Conservation (phyloP, 1,140 invertebrate species). For the Wiebesia pumilae region DNA sequence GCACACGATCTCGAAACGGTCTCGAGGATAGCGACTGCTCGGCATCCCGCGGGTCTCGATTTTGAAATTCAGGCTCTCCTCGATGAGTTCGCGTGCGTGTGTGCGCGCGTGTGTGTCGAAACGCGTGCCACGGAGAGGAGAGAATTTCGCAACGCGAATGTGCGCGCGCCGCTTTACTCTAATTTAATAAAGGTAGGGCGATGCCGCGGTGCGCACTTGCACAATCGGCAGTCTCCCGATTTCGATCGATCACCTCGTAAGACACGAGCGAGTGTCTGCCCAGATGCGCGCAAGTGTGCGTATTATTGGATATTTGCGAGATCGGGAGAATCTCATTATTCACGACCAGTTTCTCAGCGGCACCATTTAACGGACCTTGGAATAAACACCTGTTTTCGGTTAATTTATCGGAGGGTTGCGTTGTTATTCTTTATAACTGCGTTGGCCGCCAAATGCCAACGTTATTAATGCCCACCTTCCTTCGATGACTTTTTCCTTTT, state of each 20-base stretch:
- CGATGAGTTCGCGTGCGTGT: slow-evolving; percentile 14
- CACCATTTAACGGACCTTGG: neutral
- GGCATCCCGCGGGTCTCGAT: slow-evolving; percentile 28
- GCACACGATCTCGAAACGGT: neutral
- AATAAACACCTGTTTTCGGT: slow-evolving; percentile 16
- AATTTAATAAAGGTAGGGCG: slow-evolving; percentile 50
- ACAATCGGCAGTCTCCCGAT: slow-evolving; percentile 34
- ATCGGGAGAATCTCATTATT: neutral
- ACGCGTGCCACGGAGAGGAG: neutral
- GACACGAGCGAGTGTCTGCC: neutral
- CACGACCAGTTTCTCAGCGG: neutral
- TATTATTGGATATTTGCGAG: neutral
- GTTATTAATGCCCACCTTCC: neutral
- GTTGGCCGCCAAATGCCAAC: neutral
- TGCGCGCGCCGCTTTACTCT: slow-evolving; percentile 35
- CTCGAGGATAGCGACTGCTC: slow-evolving; percentile 24
- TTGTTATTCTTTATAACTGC: neutral
- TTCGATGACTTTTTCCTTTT: neutral
- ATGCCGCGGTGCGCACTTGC: slow-evolving; percentile 26
- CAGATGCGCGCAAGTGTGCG: neutral
- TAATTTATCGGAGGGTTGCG: neutral
- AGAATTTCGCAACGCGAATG: slow-evolving; percentile 13
- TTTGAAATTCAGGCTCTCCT: slow-evolving; percentile 25
- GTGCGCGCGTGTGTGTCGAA: slow-evolving; percentile 16
- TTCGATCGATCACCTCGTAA: slow-evolving; percentile 35